Conservation (phyloP, 1,140 invertebrate species). For the Bathynomus jamesi region DNA sequence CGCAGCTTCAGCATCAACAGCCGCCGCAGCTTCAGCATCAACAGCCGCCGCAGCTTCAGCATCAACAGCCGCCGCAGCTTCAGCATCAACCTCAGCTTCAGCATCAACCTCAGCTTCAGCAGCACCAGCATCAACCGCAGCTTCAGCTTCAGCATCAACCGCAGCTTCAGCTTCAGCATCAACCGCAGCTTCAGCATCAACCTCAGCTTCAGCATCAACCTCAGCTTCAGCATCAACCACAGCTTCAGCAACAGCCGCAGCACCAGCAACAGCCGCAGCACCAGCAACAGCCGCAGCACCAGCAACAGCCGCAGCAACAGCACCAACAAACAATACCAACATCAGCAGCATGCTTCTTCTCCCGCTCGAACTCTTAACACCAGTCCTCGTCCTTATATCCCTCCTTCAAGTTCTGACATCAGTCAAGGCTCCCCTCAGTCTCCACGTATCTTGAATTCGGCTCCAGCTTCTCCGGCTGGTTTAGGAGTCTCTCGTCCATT, state of each 20-base stretch:
- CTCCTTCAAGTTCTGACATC: conserved; percentile 24
- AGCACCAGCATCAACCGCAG: conserved; percentile 5
- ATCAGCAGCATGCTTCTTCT: conserved; percentile 24
- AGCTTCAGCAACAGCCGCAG: too few relatives aligned
- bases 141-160: conserved; percentile 27
- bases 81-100: background rate
- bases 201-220: background rate
- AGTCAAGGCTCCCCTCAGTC: conserved; percentile 16
- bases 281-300: conserved; percentile 4
- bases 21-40: background rate
- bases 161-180: background rate
- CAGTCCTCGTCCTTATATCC: conserved; percentile 32
- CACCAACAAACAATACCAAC: conserved; percentile 15
- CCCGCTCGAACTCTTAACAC: conserved; percentile 32
- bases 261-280: too few relatives aligned
- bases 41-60: conserved; percentile 25
- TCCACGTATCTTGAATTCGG: conserved; percentile 13
- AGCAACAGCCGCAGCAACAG: background rate
- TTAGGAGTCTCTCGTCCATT: conserved; percentile 14
- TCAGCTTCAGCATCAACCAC: conserved; percentile 23
- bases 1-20: background rate
- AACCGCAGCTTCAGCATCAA: background rate
- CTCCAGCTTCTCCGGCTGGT: conserved; percentile 18
- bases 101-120: background rate
- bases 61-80: conserved; percentile 10